Evolutionary conservation across 2,797 vertebrate species (phyloP).

Genomic region (Platyrinchus mystaceus): DNA sequence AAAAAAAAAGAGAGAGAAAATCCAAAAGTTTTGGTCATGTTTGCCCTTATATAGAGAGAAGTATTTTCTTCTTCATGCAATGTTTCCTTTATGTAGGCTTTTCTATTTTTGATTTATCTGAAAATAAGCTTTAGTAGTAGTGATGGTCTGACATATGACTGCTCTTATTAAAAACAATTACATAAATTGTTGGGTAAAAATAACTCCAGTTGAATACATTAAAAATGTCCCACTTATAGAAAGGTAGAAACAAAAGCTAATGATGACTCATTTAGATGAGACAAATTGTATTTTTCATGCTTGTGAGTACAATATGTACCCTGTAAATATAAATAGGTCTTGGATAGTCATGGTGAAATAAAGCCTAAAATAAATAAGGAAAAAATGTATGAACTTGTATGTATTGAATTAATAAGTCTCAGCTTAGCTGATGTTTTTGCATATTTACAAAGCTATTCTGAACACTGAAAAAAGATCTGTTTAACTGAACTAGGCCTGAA

Average conservation of each 20-base stretch:
- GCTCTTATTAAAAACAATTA: not conserved
- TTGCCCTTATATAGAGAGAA: not conserved
- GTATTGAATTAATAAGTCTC: not conserved
- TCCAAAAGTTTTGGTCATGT: not conserved
- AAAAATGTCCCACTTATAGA: not conserved
- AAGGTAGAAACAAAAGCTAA: slow-evolving; percentile 31
- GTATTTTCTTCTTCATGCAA: not conserved
- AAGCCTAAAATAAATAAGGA: not conserved
- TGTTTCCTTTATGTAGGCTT: not conserved
- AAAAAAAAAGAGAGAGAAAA: not conserved
- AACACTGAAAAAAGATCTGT: not conserved
- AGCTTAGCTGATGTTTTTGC: not conserved
- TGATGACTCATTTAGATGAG: slow-evolving; percentile 13
- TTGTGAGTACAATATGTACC: not conserved
- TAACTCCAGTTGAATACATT: not conserved
- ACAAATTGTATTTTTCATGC: slow-evolving; percentile 10
- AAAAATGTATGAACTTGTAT: not conserved
- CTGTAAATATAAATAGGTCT: slow-evolving; percentile 13
- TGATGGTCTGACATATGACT: not conserved
- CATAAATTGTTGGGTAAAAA: not conserved
- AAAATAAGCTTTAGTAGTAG: not conserved
- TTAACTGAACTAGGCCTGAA: not conserved
- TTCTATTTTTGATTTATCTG: not conserved
- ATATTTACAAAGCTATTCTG: not conserved
- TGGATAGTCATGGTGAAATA: not conserved